These are phyloP conservation scores for Apamea monoglypha DNA, from an alignment of 2,888 invertebrate genomes.

Conservation along the genomic window DNA sequence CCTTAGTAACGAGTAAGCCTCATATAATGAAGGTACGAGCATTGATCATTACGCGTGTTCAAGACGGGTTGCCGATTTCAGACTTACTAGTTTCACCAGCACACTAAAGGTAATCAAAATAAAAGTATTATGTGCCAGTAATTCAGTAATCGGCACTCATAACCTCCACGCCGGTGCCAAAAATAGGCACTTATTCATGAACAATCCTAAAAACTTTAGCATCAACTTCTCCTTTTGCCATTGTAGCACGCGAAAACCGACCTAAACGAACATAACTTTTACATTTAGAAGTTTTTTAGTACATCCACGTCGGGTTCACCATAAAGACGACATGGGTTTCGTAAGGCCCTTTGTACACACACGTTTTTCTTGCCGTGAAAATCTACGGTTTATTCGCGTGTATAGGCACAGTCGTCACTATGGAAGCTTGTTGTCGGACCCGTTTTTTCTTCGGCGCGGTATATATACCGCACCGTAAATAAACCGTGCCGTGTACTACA, in stretches of 20 bases:
- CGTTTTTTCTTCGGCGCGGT: too few relatives aligned
- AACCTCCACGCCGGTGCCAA: neutral
- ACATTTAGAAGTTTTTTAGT: constrained; percentile 39
- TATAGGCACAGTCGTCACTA: too few relatives aligned
- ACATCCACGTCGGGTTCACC: neutral
- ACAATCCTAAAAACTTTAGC: constrained; percentile 26
- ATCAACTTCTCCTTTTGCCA: constrained; percentile 29
- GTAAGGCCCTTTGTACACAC: neutral
- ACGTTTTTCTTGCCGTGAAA: too few relatives aligned
- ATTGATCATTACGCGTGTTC: neutral
- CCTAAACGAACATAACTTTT: constrained; percentile 23
- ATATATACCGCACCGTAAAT: too few relatives aligned
- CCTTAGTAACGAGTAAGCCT: too few relatives aligned
- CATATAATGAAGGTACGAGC: neutral
- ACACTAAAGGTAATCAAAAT: neutral
- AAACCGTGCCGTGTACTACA: too few relatives aligned
- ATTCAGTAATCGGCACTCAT: neutral
- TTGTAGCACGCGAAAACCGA: constrained; percentile 11
- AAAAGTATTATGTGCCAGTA: neutral
- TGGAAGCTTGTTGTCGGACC: too few relatives aligned
- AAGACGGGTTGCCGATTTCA: neutral
- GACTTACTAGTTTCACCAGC: neutral
- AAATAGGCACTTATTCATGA: neutral
- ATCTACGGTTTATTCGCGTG: too few relatives aligned
- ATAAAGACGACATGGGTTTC: constrained; percentile 9